These are phyloP conservation scores for Drosophila kanekoi DNA, from an alignment of 2,888 invertebrate species.

Conservation along the genomic window DNA sequence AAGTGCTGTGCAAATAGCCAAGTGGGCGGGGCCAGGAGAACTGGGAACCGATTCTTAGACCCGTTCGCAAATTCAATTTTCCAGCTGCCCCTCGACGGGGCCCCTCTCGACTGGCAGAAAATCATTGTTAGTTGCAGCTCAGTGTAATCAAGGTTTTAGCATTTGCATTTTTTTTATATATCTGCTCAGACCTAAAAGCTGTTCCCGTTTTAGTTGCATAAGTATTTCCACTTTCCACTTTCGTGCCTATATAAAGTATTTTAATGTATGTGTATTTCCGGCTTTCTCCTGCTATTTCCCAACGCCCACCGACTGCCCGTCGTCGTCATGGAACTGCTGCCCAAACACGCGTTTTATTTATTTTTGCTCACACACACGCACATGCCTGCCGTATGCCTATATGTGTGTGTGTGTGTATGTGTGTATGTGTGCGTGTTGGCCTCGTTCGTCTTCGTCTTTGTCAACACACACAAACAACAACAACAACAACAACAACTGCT, in stretches of 20 bases:
- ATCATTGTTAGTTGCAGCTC: background rate
- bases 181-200: slow-evolving; percentile 35
- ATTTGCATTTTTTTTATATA: too few relatives aligned
- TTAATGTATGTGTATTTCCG: slow-evolving; percentile 77
- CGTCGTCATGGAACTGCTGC: slow-evolving; percentile 30
- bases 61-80: slow-evolving; percentile 47
- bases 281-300: slow-evolving; percentile 35
- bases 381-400: slow-evolving; percentile 14
- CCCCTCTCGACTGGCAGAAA: background rate
- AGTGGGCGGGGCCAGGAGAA: slow-evolving; percentile 7
- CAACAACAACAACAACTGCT: slow-evolving; percentile 48
- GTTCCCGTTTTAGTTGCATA: slow-evolving; percentile 32
- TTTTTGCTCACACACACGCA: slow-evolving; percentile 56
- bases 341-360: slow-evolving; percentile 74
- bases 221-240: slow-evolving; percentile 47
- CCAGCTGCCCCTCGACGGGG: slow-evolving; percentile 14
- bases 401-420: slow-evolving; percentile 39
- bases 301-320: background rate
- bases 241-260: slow-evolving; percentile 62
- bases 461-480: slow-evolving; percentile 67
- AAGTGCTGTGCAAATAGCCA: slow-evolving; percentile 55
- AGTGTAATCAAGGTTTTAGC: slow-evolving; percentile 24
- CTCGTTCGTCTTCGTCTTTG: slow-evolving; percentile 79
- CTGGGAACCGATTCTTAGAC: slow-evolving; percentile 13
- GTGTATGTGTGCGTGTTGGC: slow-evolving; percentile 55